Base-by-base conservation (phyloP, 2,113 vertebrate genomes). In the Tretioscincus oriximinensis region DNA sequence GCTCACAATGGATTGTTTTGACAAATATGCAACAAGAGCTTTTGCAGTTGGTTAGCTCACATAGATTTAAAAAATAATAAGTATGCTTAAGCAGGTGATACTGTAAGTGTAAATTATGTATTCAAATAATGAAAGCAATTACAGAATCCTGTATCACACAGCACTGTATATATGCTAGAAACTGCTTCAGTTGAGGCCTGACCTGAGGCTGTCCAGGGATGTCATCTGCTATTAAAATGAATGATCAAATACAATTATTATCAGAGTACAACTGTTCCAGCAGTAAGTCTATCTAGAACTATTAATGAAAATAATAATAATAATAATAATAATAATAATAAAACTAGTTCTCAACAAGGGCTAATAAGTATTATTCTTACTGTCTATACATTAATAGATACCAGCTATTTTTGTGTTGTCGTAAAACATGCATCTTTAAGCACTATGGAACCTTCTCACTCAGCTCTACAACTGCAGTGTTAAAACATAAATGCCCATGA, bases 201-300 rank as follows among this genome's bases (percentile, higher is more conserved):
- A 96, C 96, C 94, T 81, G 95, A 96, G 96, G 96, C 96, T 91
- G 93, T 93, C 93, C 91, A 90, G 87, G 85, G 89, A 87, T 82
- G 87, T 94, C 89, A 92, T 93, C 92, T 92, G 94, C 94, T 94
- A 91, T 93, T 92, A 95, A 94, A 91, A 92, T 92, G 95, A 95
- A 85, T 91, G n/a, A 95, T 93, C 93, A 94, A 94, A 96, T 94
- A 97, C 96, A 95, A 95, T 96, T 95, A 95, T 96, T 95, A 93
- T 93, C 94, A 92, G 96, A 96, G 96, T 97, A 98, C 96, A 94
- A 99, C 98, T 99, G 98, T 97, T 96, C 98, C 98, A 99, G 98
- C 98, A 99, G 98, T 98, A 96, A 97, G 95, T 97, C 94, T 96
- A 96, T 95, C 96, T 96, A 96, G 93, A 95, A 94, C 95, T 94